Conservation (phyloP, 2,797 vertebrate species). For the Coregonus sp. region DNA sequence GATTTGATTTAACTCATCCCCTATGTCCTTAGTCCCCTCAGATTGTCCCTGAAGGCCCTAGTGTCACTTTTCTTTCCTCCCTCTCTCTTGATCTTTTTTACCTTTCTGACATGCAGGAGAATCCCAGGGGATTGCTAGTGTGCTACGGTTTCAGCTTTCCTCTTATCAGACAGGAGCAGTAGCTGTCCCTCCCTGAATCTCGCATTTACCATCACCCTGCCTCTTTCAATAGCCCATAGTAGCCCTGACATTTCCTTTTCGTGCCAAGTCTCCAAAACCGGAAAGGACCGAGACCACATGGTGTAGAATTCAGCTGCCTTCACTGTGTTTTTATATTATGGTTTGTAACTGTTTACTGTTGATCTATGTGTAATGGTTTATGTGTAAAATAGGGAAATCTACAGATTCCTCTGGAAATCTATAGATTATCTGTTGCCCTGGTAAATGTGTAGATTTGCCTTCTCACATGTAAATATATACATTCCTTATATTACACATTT, state of each 20-base stretch:
- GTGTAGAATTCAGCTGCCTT: constrained; percentile 49
- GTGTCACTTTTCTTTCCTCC: neutral
- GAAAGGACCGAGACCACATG: constrained; percentile 48
- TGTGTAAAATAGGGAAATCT: too few species aligned
- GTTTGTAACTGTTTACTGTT: too few species aligned
- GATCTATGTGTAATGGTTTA: too few species aligned
- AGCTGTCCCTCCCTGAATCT: constrained; percentile 59
- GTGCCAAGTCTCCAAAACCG: constrained; percentile 64
- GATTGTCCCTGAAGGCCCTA: constrained; percentile 12
- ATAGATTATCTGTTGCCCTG: too few species aligned
- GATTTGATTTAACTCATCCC: too few species aligned
- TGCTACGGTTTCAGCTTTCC: constrained; percentile 50
- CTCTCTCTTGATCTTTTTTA: constrained; percentile 14
- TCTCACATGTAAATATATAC: too few species aligned
- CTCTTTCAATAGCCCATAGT: constrained; percentile 54
- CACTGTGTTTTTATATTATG: neutral
- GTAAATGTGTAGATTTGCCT: too few species aligned
- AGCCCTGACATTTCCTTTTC: constrained; percentile 60
- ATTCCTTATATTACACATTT: too few species aligned
- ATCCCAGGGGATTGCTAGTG: constrained; percentile 57
- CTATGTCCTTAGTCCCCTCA: neutral
- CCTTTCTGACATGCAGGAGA: constrained; percentile 56
- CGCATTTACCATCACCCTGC: constrained; percentile 63
- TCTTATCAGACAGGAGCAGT: constrained; percentile 72
- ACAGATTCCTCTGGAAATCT: too few species aligned